Evolutionary conservation across 2,113 vertebrate genomes (phyloP).

Genomic region (Mugil cephalus): DNA sequence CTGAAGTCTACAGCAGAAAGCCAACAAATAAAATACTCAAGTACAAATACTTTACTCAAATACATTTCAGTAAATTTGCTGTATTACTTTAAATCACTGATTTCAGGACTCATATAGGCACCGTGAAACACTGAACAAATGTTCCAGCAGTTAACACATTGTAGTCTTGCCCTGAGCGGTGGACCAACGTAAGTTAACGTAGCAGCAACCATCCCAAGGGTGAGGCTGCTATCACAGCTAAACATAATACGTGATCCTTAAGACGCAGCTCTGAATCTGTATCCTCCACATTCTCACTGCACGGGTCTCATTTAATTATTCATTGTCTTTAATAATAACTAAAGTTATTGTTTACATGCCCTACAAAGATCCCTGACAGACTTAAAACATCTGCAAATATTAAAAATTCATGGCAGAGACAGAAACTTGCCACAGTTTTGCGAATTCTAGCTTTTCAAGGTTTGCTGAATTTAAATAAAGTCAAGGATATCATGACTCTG

Average conservation of each 20-base stretch:
- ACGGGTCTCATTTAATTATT: background rate
- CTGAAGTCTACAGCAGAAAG: too few relatives aligned
- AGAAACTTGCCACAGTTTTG: slow-evolving; percentile 1
- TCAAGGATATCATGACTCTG: background rate
- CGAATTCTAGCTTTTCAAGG: background rate
- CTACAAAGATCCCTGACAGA: slow-evolving; percentile 10
- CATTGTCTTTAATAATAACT: slow-evolving; percentile 9
- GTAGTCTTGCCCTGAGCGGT: background rate
- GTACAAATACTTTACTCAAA: too few relatives aligned
- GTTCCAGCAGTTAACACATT: background rate
- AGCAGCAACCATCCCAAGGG: background rate
- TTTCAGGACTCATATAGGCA: too few relatives aligned
- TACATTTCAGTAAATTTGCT: too few relatives aligned
- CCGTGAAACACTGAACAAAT: too few relatives aligned
- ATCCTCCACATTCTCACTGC: background rate
- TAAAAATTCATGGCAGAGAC: slow-evolving; percentile 24
- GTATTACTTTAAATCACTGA: too few relatives aligned
- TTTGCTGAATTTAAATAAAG: slow-evolving; percentile 20
- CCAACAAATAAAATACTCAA: too few relatives aligned
- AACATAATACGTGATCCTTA: background rate
- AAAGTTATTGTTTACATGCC: slow-evolving; percentile 1
- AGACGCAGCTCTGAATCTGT: background rate
- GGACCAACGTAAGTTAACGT: background rate
- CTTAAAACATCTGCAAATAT: slow-evolving; percentile 11
- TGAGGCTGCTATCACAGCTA: background rate